These are phyloP conservation scores for Torymus tubicola DNA, from an alignment of 2,888 invertebrate genomes.

Conservation along the genomic window DNA sequence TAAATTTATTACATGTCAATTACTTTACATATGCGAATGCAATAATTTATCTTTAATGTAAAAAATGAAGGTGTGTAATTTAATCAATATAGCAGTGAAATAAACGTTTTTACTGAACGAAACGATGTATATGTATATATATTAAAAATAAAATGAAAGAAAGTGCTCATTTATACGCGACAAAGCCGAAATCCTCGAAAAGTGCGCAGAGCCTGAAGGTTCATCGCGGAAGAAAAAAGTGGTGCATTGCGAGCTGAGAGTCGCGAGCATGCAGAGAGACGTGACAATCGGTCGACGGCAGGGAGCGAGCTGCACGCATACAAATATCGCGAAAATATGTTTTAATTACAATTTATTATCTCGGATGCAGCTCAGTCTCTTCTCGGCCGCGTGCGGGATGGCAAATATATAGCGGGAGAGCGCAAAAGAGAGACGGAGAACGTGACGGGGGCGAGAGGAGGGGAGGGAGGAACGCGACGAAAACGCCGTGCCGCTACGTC, in stretches of 20 bases:
- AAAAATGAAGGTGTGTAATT: too few species aligned
- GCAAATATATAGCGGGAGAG: constrained; percentile 6
- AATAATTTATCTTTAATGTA: too few species aligned
- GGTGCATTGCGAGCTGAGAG: too few species aligned
- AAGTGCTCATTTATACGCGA: not conserved
- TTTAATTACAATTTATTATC: constrained; percentile 54
- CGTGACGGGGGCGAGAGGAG: not conserved
- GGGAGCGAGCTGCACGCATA: not conserved
- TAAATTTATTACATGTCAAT: too few species aligned
- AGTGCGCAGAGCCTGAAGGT: constrained; percentile 56
- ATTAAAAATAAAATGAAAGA: not conserved
- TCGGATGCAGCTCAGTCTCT: not conserved
- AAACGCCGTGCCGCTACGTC: constrained; percentile 72
- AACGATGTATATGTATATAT: too few species aligned
- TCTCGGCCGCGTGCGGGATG: not conserved
- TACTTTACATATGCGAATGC: too few species aligned
- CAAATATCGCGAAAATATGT: constrained; percentile 31
- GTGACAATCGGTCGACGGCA: not conserved
- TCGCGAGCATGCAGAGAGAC: too few species aligned
- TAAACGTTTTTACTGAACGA: too few species aligned
- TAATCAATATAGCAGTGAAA: too few species aligned
- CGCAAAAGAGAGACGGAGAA: not conserved
- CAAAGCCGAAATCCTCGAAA: not conserved
- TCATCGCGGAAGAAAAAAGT: constrained; percentile 44
- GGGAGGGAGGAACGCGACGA: constrained; percentile 56